These are phyloP conservation scores for Chaetodon trifascialis DNA, from an alignment of 2,113 vertebrate genomes.

Conservation along the genomic window DNA sequence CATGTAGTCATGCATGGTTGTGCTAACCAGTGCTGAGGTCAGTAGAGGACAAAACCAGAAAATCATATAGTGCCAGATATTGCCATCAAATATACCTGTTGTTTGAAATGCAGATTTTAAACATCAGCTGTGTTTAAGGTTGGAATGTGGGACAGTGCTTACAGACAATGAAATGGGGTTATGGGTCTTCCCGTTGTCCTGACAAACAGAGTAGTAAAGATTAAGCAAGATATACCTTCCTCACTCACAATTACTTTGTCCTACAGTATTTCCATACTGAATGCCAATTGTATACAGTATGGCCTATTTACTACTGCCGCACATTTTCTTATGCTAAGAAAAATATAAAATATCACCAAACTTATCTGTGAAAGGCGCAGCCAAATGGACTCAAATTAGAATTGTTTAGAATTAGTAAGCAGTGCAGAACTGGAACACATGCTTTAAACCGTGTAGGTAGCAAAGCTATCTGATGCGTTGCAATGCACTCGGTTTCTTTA, in stretches of 20 bases:
- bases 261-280: not conserved
- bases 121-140: not conserved
- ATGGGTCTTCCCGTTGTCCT: not conserved
- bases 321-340: not conserved
- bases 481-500: not conserved
- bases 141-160: not conserved
- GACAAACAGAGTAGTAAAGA: not conserved
- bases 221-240: not conserved
- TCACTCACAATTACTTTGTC: not conserved
- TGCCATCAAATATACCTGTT: not conserved
- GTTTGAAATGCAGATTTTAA: not conserved
- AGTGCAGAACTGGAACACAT: not conserved
- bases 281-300: not conserved
- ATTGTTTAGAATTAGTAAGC: not conserved
- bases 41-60: not conserved
- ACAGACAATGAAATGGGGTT: not conserved
- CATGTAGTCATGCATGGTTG: not conserved
- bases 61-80: conserved; percentile 23
- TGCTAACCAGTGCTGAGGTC: not conserved
- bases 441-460: not conserved
- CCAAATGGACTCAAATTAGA: not conserved
- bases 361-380: too few relatives aligned
- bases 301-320: too few relatives aligned
- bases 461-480: not conserved
- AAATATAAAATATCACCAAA: not conserved